These are phyloP conservation scores for Aethes cnicana DNA, from an alignment of 2,888 invertebrate genomes.

Conservation along the genomic window DNA sequence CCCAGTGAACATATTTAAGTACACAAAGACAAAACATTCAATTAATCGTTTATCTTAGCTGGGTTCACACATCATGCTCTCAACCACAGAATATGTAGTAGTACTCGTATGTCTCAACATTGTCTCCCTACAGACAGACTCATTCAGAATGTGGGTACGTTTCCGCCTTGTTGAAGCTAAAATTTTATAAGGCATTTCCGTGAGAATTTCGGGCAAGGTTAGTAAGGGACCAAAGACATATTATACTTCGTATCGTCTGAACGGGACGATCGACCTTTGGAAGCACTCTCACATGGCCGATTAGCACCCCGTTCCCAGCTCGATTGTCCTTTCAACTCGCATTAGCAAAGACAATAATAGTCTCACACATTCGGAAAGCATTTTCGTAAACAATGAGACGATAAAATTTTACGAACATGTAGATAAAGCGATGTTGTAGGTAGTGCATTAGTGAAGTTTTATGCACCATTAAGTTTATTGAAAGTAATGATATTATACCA, in stretches of 20 bases:
- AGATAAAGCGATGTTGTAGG: not conserved
- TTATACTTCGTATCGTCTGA: conserved; percentile 47
- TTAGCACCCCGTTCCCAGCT: conserved; percentile 45
- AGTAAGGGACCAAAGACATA: too few relatives aligned
- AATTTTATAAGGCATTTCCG: conserved; percentile 46
- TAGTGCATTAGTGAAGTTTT: not conserved
- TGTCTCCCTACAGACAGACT: conserved; percentile 3
- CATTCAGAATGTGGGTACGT: conserved; percentile 15
- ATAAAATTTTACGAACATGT: conserved; percentile 23
- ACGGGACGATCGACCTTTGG: conserved; percentile 44
- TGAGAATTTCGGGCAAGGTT: conserved; percentile 40
- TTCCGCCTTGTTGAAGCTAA: conserved; percentile 19
- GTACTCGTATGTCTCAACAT: conserved; percentile 9
- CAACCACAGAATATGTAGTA: too few relatives aligned
- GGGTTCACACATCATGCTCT: conserved; percentile 7
- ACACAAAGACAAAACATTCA: too few relatives aligned
- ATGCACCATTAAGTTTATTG: too few relatives aligned
- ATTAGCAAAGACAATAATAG: conserved; percentile 47
- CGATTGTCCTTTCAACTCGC: conserved; percentile 53
- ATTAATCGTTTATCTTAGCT: too few relatives aligned
- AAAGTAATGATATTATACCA: too few relatives aligned
- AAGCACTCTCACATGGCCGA: conserved; percentile 49
- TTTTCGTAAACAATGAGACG: conserved; percentile 23
- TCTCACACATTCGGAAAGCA: conserved; percentile 42
- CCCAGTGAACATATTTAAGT: too few relatives aligned